Base-by-base conservation (phyloP, 1,140 invertebrate genomes). In the Idris sp. region DNA sequence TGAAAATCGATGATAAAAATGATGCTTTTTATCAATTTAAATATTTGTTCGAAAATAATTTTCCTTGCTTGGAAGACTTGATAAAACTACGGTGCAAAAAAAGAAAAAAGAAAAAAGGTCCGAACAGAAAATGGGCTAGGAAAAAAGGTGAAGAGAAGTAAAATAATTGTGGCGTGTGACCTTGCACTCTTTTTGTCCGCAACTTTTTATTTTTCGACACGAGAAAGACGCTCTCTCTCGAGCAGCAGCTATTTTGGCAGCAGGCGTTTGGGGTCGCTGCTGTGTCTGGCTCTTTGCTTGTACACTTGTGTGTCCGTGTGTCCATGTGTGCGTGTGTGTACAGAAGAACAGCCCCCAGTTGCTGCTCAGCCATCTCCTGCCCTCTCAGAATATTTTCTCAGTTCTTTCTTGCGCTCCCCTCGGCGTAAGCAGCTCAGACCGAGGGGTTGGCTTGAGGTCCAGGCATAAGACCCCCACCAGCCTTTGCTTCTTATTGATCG, bases 401-500 rank as follows among this genome's bases (percentile, higher is more conserved):
- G 79, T 85, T 86, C 84, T 87, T 87, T 86, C 84, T 87, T 86
- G 83, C 82, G 80, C 81, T 77, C 79, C 82, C 83, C 76, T 75
- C 76, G 72, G 81, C 78, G 81, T 85, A 86, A 86, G 84, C 83
- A 84, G 77, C 74, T 80, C 74, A 78, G 79, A 77, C 49, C 77
- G 65, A 78, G 77, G 71, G 81, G 74, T 59, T 80, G 82, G 83
- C 81, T 82, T 86, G 83, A 83, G 83, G 81, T 82, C 83, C 81
- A 83, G 82, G 84, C 56, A 69, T 85, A 86, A 83, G 81, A 82
- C 78, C 84, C 86, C 84, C 84, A 81, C 83, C 82, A 84, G 33
- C 72, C 68, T 74, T n/a, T 79, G 81, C 81, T 88, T 83, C 86
- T 87, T 88, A 88, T 88, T 88, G 86, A 88, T 88, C 86, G 86